Conservation (phyloP, 2,797 vertebrate species). For the Acrocephalus scirpaceus region DNA sequence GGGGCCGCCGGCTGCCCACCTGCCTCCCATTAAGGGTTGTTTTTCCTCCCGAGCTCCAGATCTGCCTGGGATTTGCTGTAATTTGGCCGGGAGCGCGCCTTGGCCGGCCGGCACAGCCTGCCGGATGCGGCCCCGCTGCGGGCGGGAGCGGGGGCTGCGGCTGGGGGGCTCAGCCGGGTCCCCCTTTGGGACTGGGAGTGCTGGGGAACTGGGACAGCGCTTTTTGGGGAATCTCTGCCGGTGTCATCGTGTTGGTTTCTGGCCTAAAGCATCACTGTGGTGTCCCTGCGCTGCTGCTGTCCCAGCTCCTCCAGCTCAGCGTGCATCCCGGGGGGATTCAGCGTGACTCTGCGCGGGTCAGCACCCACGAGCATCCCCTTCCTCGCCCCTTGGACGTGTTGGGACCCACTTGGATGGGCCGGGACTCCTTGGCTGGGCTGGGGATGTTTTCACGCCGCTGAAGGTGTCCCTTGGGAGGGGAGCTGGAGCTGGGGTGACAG, state of each 20-base stretch:
- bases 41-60: constrained; percentile 43
- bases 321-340: not conserved
- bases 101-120: constrained; percentile 6
- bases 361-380: not conserved
- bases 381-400: not conserved
- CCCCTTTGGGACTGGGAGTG: not conserved
- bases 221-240: not conserved
- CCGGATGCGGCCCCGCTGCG: constrained; percentile 34
- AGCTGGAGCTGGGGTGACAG: not conserved
- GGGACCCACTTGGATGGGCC: not conserved
- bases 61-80: constrained; percentile 54
- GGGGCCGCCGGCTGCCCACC: constrained; percentile 3
- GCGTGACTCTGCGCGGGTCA: fast-evolving
- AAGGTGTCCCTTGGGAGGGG: not conserved
- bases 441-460: not conserved
- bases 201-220: not conserved
- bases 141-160: not conserved
- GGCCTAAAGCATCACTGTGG: not conserved
- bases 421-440: not conserved
- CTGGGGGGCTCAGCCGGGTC: not conserved
- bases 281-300: not conserved
- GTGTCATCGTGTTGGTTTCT: fast-evolving
- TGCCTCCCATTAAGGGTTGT: constrained; percentile 57
- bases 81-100: constrained; percentile 30
- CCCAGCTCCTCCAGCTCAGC: not conserved